Base-by-base conservation (phyloP, 2,888 invertebrate genomes). In the Calameuta pallipes region DNA sequence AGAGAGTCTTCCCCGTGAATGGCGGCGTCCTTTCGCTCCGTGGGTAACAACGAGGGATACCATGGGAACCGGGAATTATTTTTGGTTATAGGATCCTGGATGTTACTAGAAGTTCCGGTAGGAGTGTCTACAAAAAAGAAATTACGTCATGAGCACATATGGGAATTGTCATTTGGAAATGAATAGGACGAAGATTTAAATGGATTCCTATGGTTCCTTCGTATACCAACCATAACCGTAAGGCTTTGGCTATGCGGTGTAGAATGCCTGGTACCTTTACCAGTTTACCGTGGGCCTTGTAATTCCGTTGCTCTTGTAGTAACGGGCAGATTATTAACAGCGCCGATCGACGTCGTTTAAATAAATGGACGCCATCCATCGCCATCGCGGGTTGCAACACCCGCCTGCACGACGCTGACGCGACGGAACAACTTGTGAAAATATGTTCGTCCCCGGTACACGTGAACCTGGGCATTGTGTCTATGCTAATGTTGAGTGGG, bases 401-500 rank as follows among this genome's bases (percentile, higher is more conserved):
- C 41, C 41, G 74, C 35, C 74, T 31, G 74, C 35, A 30, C 31
- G 13, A 74, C 36, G 30, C 36, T 30, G n/a, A 77, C 76, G 56
- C 76, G 56, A 34, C 71, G 71, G 69, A 74, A 75, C 78, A 75
- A 78, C 75, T 78, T 78, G 78, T 75, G 78, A 78, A 78, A 78
- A 78, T 78, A 73, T 78, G 76, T 78, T 71, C 69, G 75, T 74
- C 78, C 68, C 70, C 41, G 76, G 73, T 75, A 56, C 56, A 68
- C 34, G 75, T 75, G 74, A 78, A 78, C 77, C 73, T 74, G 71
- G 69, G 78, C 74, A 79, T 76, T 76, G 78, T 79, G 75, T 37
- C 75, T 80, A 80, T 80, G 80, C 78, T 80, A 80, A 80, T 80
- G 78, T 35, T 56, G 35, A 11, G 11, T 1, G 56, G 56, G 23